Evolutionary conservation across 1,140 invertebrate species (phyloP), one percentile per base, ranked within the genome.

Genomic region (Hyles vespertilio): DNA sequence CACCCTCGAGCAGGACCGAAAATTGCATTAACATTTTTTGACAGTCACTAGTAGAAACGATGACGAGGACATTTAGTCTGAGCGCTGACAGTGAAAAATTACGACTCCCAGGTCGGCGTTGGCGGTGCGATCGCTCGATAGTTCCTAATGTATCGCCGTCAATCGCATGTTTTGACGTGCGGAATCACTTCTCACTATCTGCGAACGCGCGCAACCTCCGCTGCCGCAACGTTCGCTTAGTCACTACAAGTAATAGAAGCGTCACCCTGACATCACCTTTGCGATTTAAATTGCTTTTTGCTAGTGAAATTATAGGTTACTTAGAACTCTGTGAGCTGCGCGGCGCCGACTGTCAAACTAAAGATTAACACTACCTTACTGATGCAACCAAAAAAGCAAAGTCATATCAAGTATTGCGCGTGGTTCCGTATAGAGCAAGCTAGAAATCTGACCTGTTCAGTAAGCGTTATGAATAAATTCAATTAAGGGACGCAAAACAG

Each of bases 61-160:
- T 84, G 79, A 84, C 77, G 73, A 73, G 69, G 73, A 74, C 67
- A 69, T 82, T 80, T 84, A 77, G 71, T 77, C 70, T 72, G 65
- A 65, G 64, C 60, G 63, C 69, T 80, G 82, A 85, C 84, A 84
- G 79, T 84, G 81, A 84, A 82, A 86, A 84, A 86, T 86, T 79
- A 84, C 75, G 56, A 78, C 67, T 74, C 68, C 64, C 57, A 74
- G 65, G 70, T 70, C 71, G 70, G 73, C 69, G 63, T 65, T 56
- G 68, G 67, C 67, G 65, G 61, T 59, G 63, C 68, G 76, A 78
- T 81, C 79, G 72, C 51, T 79, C 78, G 80, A 84, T 84, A 83
- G 75, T 77, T 83, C 68, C 75, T 84, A 84, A 85, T 84, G 81
- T 84, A 84, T 83, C 60, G 80, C 76, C 79, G 81, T 84, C 82